A percentile compares a stretch with the other conserved stretches of the same genome.
Evolutionary conservation across 2,888 invertebrate species (phyloP).

Genomic region (Orthonevra nobilis): DNA sequence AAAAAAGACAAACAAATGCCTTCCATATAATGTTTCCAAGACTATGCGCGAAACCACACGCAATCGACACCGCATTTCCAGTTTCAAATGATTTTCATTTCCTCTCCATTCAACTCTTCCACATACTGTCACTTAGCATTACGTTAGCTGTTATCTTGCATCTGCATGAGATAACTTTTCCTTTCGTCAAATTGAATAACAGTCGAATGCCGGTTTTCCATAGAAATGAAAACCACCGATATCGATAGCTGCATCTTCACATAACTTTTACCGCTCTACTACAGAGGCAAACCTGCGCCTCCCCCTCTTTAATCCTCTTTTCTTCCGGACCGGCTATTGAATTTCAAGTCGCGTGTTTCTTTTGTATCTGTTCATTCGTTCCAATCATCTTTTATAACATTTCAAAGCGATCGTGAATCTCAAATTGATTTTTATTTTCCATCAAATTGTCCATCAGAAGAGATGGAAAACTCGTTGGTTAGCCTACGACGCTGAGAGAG

Average conservation of each 20-base stretch:
- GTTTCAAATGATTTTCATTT: constrained; percentile 28
- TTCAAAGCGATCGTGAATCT: constrained; percentile 24
- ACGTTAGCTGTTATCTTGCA: constrained; percentile 26
- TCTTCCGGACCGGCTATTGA: constrained; percentile 3
- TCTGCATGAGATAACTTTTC: constrained; percentile 50
- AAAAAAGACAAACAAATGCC: too few relatives aligned
- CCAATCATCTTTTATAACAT: constrained; percentile 22
- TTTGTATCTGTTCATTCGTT: constrained; percentile 4
- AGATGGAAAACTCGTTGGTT: constrained; percentile 4
- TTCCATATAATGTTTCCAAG: too few relatives aligned
- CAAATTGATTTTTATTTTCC: constrained; percentile 20
- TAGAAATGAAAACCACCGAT: neutral
- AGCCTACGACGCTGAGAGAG: neutral
- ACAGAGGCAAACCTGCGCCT: constrained; percentile 3
- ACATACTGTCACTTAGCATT: constrained; percentile 43
- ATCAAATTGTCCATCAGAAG: constrained; percentile 33
- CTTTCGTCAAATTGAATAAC: constrained; percentile 64
- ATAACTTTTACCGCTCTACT: constrained; percentile 42
- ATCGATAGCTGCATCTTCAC: constrained; percentile 32
- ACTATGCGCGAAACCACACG: constrained; percentile 14
- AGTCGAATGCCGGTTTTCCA: constrained; percentile 9
- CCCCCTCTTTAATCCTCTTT: neutral
- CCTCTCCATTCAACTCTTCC: constrained; percentile 6
- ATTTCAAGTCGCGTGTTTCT: constrained; percentile 19
- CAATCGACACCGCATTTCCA: constrained; percentile 29